A percentile compares a stretch with the other conserved stretches of the same genome.
Conservation (phyloP, 1,140 invertebrate genomes). For the Sitophilus oryzae region DNA sequence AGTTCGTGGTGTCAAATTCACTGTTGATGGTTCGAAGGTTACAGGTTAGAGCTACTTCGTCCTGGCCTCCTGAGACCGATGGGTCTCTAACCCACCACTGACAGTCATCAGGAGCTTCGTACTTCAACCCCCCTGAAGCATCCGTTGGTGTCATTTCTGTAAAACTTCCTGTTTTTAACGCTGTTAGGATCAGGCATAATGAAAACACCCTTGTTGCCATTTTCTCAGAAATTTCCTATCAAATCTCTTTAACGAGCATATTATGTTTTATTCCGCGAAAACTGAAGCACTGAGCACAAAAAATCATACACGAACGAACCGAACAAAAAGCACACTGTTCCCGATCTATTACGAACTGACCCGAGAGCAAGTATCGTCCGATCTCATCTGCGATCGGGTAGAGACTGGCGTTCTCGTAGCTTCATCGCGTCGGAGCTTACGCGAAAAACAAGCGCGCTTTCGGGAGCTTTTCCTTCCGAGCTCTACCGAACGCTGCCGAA, state of each 20-base stretch:
- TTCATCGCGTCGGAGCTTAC: not conserved
- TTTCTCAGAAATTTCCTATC: too few relatives aligned
- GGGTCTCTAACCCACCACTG: conserved; percentile 61
- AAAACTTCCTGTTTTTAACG: not conserved
- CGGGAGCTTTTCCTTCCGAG: not conserved
- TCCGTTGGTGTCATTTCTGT: conserved; percentile 11
- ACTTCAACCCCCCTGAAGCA: conserved; percentile 55
- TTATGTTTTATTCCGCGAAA: too few relatives aligned
- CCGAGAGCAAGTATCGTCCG: not conserved
- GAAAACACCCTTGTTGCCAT: not conserved
- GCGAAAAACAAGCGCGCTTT: not conserved
- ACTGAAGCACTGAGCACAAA: too few relatives aligned
- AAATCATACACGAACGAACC: not conserved
- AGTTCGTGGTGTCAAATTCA: conserved; percentile 79
- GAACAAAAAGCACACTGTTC: not conserved
- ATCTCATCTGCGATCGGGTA: not conserved
- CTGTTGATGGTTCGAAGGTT: conserved; percentile 72
- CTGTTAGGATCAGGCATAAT: not conserved
- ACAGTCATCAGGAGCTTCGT: conserved; percentile 79
- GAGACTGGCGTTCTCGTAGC: not conserved
- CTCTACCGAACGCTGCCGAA: not conserved
- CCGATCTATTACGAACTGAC: too few relatives aligned
- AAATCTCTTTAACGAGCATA: too few relatives aligned
- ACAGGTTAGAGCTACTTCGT: conserved; percentile 73
- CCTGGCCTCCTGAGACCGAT: conserved; percentile 46